These are phyloP conservation scores for Gila orcuttii DNA, from an alignment of 2,113 vertebrate species.

Conservation along the genomic window DNA sequence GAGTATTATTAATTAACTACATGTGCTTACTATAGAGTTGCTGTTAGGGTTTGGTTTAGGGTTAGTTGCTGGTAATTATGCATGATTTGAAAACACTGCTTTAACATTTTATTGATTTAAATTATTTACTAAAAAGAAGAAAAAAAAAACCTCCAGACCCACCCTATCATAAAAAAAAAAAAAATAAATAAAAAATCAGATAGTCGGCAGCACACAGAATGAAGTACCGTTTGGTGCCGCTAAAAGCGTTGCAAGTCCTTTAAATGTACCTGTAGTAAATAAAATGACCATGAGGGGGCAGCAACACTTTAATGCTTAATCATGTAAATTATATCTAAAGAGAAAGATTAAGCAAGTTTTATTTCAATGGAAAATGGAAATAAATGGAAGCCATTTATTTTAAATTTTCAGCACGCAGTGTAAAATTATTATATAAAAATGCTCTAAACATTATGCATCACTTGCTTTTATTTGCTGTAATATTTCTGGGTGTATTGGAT, in stretches of 20 bases:
- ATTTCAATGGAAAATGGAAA: no score
- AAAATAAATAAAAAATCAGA: no score
- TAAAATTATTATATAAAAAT: neutral
- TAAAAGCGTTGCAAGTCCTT: no score
- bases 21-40: no score
- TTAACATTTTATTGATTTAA: neutral
- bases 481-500: neutral
- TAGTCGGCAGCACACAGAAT: no score
- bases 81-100: neutral
- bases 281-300: neutral
- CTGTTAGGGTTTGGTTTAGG: no score
- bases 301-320: neutral
- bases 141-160: neutral
- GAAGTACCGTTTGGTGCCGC: no score
- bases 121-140: neutral
- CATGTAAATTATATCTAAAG: neutral
- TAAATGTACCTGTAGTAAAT: neutral
- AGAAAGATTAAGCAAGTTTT: neutral
- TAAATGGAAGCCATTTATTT: neutral
- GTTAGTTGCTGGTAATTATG: no score
- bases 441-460: neutral
- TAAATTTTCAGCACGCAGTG: neutral
- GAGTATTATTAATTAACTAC: no score
- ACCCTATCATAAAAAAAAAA: no score
- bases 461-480: neutral